phyloP scores from a whole-genome alignment of 2,113 vertebrate species.

The Microtus pennsylvanicus region DNA sequence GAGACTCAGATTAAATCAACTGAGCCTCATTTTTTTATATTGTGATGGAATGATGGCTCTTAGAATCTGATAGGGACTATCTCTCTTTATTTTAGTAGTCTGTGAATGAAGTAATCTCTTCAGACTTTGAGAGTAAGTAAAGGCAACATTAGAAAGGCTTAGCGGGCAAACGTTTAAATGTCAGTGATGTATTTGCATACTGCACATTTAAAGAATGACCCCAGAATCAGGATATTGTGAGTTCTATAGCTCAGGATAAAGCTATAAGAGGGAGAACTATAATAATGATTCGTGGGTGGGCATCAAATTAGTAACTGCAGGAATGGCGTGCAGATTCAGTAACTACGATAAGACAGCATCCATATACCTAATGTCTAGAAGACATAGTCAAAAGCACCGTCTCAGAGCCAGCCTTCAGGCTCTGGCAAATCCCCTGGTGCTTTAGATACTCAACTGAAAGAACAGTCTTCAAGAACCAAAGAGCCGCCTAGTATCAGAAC shows the following conservation, averaged over 20 bases:
- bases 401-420: neutral
- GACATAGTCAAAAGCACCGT: neutral
- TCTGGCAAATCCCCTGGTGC: neutral
- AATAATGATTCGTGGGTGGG: neutral
- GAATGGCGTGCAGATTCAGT: neutral
- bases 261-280: constrained; percentile 18
- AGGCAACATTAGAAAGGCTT: neutral
- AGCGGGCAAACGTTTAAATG: neutral
- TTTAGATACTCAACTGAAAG: neutral
- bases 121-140: constrained; percentile 3
- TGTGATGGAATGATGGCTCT: neutral
- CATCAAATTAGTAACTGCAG: constrained; percentile 3
- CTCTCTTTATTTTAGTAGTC: neutral
- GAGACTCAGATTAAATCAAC: neutral
- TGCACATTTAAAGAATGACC: constrained; percentile 19
- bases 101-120: neutral
- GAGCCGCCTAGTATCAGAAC: neutral
- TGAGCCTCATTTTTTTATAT: constrained; percentile 4
- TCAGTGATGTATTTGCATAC: neutral
- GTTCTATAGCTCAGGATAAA: neutral
- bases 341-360: neutral
- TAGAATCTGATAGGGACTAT: neutral
- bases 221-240: neutral
- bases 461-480: constrained; percentile 25
- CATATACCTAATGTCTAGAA: constrained; percentile 1